phyloP scores from a whole-genome alignment of 1,140 invertebrate species.

The Drosophila pandora region DNA sequence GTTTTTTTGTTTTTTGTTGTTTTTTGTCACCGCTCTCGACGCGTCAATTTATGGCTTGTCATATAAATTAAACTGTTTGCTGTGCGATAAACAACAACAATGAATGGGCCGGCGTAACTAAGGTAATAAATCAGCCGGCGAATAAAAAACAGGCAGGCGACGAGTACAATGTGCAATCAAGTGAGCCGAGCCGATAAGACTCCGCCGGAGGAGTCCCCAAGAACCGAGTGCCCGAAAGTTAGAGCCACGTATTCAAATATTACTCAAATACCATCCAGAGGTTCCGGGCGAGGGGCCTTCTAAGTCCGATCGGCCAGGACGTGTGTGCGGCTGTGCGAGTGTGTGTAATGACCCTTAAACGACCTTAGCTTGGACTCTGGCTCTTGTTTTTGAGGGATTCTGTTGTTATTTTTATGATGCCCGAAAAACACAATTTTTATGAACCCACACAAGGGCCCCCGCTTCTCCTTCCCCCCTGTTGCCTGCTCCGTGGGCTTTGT shows the following conservation, averaged over 20 bases:
- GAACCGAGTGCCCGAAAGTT: background rate
- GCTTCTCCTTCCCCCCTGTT: slow-evolving; percentile 15
- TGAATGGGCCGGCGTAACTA: slow-evolving; percentile 28
- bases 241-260: background rate
- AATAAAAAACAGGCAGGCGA: slow-evolving; percentile 20
- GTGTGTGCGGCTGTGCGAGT: slow-evolving; percentile 1
- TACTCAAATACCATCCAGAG: background rate
- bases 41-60: slow-evolving; percentile 70
- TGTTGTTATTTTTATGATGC: slow-evolving; percentile 44
- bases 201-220: background rate
- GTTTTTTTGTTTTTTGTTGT: slow-evolving; percentile 13
- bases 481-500: slow-evolving; percentile 2
- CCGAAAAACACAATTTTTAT: slow-evolving; percentile 39
- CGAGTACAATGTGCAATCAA: slow-evolving; percentile 35
- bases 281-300: no score
- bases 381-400: slow-evolving; percentile 43
- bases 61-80: slow-evolving; percentile 72
- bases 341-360: slow-evolving; percentile 65
- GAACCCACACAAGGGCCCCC: slow-evolving; percentile 43
- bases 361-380: slow-evolving; percentile 52
- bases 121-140: slow-evolving; percentile 33
- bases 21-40: slow-evolving; percentile 35
- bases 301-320: no score
- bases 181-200: slow-evolving; percentile 23
- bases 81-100: slow-evolving; percentile 62